Evolutionary conservation across 2,888 invertebrate genomes (phyloP).

Genomic region (Drepanosiphum platanoidis): DNA sequence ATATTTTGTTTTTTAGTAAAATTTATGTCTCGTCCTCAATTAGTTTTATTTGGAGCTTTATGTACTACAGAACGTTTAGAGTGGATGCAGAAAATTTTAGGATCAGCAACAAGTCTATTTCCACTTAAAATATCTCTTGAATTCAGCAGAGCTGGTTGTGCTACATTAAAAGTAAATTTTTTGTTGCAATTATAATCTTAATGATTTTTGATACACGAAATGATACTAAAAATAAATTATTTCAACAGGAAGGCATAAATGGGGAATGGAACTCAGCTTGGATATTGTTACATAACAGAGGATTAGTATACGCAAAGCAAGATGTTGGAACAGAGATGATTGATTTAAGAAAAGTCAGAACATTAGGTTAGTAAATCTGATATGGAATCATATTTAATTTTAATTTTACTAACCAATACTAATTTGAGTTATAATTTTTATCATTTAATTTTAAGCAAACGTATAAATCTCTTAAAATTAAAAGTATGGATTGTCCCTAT

Average conservation of each 20-base stretch:
- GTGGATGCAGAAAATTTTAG: constrained; percentile 84
- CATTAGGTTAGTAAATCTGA: constrained; percentile 73
- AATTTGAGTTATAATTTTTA: not conserved
- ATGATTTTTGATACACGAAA: not conserved
- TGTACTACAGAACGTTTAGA: constrained; percentile 69
- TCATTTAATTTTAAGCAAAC: not conserved
- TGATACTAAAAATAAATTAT: constrained; percentile 8
- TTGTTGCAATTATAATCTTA: not conserved
- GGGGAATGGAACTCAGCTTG: constrained; percentile 84
- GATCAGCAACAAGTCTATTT: constrained; percentile 77
- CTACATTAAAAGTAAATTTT: constrained; percentile 75
- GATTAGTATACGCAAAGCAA: constrained; percentile 72
- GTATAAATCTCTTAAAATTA: not conserved
- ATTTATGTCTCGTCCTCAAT: constrained; percentile 63
- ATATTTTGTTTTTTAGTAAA: constrained; percentile 75
- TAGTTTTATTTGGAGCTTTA: constrained; percentile 64
- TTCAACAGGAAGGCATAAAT: constrained; percentile 75
- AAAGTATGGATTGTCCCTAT: not conserved
- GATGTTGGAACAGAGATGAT: constrained; percentile 71
- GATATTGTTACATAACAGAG: constrained; percentile 78
- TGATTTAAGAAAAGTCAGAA: constrained; percentile 83
- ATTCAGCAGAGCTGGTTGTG: constrained; percentile 82
- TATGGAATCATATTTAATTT: not conserved
- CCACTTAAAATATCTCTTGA: constrained; percentile 77
- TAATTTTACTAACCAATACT: not conserved